phyloP scores from a whole-genome alignment of 2,113 vertebrate genomes.

The Ameiurus melas region DNA sequence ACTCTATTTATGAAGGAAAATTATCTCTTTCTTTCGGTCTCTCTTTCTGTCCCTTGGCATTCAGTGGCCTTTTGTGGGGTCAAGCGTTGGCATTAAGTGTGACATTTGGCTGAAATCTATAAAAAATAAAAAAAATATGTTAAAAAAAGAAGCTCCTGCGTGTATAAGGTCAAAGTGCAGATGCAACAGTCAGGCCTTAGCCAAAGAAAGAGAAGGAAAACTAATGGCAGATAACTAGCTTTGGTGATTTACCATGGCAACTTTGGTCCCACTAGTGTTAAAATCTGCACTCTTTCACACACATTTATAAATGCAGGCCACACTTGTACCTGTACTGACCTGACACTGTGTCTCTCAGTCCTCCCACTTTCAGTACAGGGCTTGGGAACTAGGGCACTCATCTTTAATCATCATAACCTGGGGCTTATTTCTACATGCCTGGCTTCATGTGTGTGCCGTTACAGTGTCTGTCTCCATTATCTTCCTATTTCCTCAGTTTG shows the following conservation, averaged over 20 bases:
- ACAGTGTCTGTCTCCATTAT: neutral
- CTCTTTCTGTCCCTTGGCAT: constrained; percentile 51
- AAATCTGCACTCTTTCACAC: constrained; percentile 3
- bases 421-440: constrained; percentile 32
- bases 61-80: constrained; percentile 57
- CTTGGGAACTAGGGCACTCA: constrained; percentile 27
- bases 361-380: constrained; percentile 14
- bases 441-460: neutral
- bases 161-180: constrained; percentile 61
- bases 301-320: neutral
- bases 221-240: constrained; percentile 28
- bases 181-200: constrained; percentile 53
- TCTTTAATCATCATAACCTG: constrained; percentile 21
- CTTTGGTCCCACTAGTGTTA: constrained; percentile 12
- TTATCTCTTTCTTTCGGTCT: constrained; percentile 45
- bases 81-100: constrained; percentile 66
- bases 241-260: constrained; percentile 26
- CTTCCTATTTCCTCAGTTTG: neutral
- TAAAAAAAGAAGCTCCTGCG: constrained; percentile 22
- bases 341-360: constrained; percentile 15
- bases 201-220: constrained; percentile 10
- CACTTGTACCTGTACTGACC: constrained; percentile 19
- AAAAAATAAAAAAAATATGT: constrained; percentile 7
- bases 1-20: constrained; percentile 53
- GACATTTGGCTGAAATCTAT: constrained; percentile 66